These are phyloP conservation scores for Halocynthia roretzi DNA, from an alignment of 23 tunicate species.

Conservation along the genomic window DNA sequence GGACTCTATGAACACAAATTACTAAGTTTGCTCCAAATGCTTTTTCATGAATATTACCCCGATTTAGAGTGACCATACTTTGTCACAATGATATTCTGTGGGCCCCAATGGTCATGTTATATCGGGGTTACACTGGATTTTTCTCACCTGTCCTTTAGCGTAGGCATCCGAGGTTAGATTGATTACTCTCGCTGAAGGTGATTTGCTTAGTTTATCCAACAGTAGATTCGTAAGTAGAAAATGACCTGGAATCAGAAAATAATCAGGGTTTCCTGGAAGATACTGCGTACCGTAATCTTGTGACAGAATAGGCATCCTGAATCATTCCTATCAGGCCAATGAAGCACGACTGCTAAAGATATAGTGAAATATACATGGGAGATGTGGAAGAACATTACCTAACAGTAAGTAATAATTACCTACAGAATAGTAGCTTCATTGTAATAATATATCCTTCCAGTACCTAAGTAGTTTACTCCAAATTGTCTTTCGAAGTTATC, in stretches of 20 bases:
- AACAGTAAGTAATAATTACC: too few relatives aligned
- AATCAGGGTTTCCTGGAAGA: too few relatives aligned
- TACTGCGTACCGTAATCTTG: too few relatives aligned
- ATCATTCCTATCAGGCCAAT: neutral
- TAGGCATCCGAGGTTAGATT: constrained; percentile 63
- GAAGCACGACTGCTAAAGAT: neutral
- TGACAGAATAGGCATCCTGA: too few relatives aligned
- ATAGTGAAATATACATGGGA: neutral
- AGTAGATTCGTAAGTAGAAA: constrained; percentile 76
- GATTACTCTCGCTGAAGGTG: constrained; percentile 44
- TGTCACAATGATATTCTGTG: too few relatives aligned
- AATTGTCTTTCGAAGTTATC: constrained; percentile 91
- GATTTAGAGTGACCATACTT: too few relatives aligned
- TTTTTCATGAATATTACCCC: too few relatives aligned
- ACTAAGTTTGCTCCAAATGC: too few relatives aligned
- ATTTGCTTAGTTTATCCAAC: constrained; percentile 45
- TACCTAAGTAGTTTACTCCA: constrained; percentile 85
- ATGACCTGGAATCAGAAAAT: constrained; percentile 40
- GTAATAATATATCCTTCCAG: neutral
- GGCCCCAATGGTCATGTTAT: too few relatives aligned
- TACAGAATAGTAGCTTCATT: neutral
- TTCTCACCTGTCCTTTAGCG: constrained; percentile 48
- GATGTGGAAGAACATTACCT: neutral
- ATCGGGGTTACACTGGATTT: neutral
- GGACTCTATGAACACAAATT: too few relatives aligned